A percentile compares a stretch with the other conserved stretches of the same genome.
These are phyloP conservation scores for Delia radicum DNA, from an alignment of 1,140 invertebrate species.

Conservation along the genomic window DNA sequence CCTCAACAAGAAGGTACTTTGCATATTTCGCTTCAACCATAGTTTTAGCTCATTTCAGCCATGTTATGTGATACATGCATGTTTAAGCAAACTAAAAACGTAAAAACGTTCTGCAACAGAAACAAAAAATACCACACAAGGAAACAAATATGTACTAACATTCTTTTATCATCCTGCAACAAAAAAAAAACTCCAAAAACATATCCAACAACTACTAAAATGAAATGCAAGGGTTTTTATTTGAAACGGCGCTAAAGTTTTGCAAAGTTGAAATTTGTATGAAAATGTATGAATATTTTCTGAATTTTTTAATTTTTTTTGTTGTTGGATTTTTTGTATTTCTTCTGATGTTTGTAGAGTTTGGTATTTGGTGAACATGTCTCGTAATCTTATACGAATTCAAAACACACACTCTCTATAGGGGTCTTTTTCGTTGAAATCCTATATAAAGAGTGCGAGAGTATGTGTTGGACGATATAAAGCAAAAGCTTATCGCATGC, in stretches of 20 bases:
- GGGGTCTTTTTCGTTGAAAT: no score
- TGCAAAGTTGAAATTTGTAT: no score
- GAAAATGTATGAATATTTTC: conserved; percentile 22
- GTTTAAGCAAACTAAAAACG: neutral
- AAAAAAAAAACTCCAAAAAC: neutral
- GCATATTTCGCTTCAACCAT: neutral
- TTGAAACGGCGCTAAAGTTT: conserved; percentile 14
- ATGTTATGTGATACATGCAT: conserved; percentile 4
- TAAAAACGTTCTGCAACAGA: neutral
- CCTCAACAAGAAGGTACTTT: neutral
- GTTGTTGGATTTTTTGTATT: neutral
- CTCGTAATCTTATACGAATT: conserved; percentile 21
- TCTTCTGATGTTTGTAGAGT: conserved; percentile 10
- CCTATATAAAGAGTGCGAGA: no score
- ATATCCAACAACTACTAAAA: neutral
- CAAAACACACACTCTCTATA: neutral
- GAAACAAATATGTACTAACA: conserved; percentile 17
- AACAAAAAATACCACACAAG: conserved; percentile 12
- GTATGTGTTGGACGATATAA: no score
- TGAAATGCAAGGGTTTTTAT: conserved; percentile 10
- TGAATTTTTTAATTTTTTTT: conserved; percentile 10
- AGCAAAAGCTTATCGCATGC: conserved; percentile 28
- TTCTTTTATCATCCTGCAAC: conserved; percentile 19
- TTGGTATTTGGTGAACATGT: conserved; percentile 20
- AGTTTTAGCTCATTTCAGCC: neutral